phyloP scores from a whole-genome alignment of 2,797 vertebrate genomes.

The Ctenopoma multispine region DNA sequence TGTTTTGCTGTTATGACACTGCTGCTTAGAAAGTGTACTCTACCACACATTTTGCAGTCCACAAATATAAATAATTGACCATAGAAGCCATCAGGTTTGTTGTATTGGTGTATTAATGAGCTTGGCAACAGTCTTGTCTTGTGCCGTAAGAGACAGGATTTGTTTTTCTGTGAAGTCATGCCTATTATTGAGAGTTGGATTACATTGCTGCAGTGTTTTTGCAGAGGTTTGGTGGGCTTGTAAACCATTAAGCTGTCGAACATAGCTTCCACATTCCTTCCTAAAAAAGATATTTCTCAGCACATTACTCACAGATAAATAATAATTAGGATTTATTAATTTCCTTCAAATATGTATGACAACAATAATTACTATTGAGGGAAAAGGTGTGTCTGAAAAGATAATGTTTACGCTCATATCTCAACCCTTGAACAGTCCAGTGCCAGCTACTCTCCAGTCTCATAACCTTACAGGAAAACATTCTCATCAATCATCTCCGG shows the following conservation, averaged over 20 bases:
- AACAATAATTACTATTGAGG: slow-evolving; percentile 31
- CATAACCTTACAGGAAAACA: slow-evolving; percentile 60
- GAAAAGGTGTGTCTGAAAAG: slow-evolving; percentile 55
- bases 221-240: slow-evolving; percentile 51
- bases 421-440: slow-evolving; percentile 14
- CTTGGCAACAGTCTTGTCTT: slow-evolving; percentile 35
- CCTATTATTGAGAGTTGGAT: slow-evolving; percentile 60
- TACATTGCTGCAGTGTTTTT: slow-evolving; percentile 51
- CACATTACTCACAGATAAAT: slow-evolving; percentile 25
- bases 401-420: slow-evolving; percentile 52
- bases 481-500: slow-evolving; percentile 76
- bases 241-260: slow-evolving; percentile 52
- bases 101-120: slow-evolving; percentile 36
- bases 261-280: slow-evolving; percentile 36
- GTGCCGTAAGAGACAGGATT: slow-evolving; percentile 46
- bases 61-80: slow-evolving; percentile 15
- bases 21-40: slow-evolving; percentile 8
- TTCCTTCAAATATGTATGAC: slow-evolving; percentile 31
- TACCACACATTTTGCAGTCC: slow-evolving; percentile 6
- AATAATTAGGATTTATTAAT: slow-evolving; percentile 28
- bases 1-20: slow-evolving; percentile 61
- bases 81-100: slow-evolving; percentile 13
- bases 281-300: slow-evolving; percentile 6
- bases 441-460: slow-evolving; percentile 53
- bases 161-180: slow-evolving; percentile 55